A percentile compares a stretch with the other conserved stretches of the same genome.
phyloP scores from a whole-genome alignment of 2,888 invertebrate species.

The Xylocampa areola region DNA sequence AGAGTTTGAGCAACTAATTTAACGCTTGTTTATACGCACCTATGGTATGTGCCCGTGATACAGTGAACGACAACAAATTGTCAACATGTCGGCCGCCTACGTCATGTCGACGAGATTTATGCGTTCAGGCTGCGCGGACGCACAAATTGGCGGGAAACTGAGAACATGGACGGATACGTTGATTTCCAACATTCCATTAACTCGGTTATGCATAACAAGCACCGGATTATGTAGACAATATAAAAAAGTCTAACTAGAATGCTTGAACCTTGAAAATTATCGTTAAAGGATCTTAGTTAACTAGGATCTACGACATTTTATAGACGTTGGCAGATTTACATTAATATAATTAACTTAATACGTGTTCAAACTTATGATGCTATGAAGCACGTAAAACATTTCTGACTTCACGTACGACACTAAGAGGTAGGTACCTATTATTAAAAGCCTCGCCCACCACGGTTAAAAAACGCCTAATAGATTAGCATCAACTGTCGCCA shows the following conservation, averaged over 20 bases:
- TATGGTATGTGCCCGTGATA: slow-evolving; percentile 54
- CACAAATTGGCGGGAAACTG: slow-evolving; percentile 86
- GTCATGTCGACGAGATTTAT: slow-evolving; percentile 85
- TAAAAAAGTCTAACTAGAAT: slow-evolving; percentile 65
- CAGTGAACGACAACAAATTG: slow-evolving; percentile 77
- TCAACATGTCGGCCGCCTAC: slow-evolving; percentile 87
- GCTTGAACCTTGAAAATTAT: slow-evolving; percentile 69
- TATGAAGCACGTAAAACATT: slow-evolving; percentile 25
- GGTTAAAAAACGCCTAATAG: too few species aligned
- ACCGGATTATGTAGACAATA: slow-evolving; percentile 63
- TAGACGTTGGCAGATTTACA: slow-evolving; percentile 42
- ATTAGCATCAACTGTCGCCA: too few species aligned
- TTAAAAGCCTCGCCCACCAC: too few species aligned
- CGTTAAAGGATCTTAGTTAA: slow-evolving; percentile 59
- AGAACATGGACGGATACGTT: slow-evolving; percentile 73
- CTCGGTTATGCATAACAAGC: slow-evolving; percentile 75
- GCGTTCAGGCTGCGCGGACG: slow-evolving; percentile 78
- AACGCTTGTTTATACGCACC: slow-evolving; percentile 51
- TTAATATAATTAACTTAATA: slow-evolving; percentile 51
- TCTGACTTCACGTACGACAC: slow-evolving; percentile 6
- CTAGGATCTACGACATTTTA: slow-evolving; percentile 54
- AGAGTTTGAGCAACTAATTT: slow-evolving; percentile 48
- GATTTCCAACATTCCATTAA: slow-evolving; percentile 73
- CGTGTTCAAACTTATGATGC: slow-evolving; percentile 49
- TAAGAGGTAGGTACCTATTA: too few species aligned